phyloP scores from a whole-genome alignment of 2,797 vertebrate genomes.

The Meriones psammophilus region DNA sequence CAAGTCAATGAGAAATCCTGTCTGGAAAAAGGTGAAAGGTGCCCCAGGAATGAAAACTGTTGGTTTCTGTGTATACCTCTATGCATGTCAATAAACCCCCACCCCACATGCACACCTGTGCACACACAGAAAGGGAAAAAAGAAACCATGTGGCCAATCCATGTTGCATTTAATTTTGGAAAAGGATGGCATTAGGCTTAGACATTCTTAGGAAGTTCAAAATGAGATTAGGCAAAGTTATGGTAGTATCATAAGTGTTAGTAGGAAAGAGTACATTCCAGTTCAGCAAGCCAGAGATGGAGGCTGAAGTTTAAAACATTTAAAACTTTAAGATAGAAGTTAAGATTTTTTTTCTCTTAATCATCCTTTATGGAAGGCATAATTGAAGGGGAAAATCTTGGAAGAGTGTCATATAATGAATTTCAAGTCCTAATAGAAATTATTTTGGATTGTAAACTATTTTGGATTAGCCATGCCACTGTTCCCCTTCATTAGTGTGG shows the following conservation, averaged over 20 bases:
- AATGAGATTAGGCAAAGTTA: neutral
- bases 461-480: constrained; percentile 72
- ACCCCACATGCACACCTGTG: neutral
- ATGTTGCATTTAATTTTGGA: neutral
- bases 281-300: neutral
- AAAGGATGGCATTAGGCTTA: neutral
- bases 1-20: neutral
- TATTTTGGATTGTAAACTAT: constrained; percentile 72
- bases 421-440: constrained; percentile 74
- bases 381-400: constrained; percentile 74
- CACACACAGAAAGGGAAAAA: neutral
- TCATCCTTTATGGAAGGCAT: constrained; percentile 66
- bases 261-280: constrained; percentile 24
- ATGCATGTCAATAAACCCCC: no score
- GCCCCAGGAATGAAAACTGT: neutral
- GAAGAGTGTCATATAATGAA: constrained; percentile 72
- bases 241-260: neutral
- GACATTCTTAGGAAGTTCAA: neutral
- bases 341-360: constrained; percentile 60
- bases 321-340: constrained; percentile 66
- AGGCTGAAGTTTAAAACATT: constrained; percentile 48
- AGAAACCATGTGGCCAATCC: neutral
- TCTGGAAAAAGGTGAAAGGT: neutral
- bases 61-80: neutral
- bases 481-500: constrained; percentile 79